Evolutionary conservation across 2,797 vertebrate species (phyloP), one percentile per base, ranked within the genome.

Genomic region (Eutrigla gurnardus): DNA sequence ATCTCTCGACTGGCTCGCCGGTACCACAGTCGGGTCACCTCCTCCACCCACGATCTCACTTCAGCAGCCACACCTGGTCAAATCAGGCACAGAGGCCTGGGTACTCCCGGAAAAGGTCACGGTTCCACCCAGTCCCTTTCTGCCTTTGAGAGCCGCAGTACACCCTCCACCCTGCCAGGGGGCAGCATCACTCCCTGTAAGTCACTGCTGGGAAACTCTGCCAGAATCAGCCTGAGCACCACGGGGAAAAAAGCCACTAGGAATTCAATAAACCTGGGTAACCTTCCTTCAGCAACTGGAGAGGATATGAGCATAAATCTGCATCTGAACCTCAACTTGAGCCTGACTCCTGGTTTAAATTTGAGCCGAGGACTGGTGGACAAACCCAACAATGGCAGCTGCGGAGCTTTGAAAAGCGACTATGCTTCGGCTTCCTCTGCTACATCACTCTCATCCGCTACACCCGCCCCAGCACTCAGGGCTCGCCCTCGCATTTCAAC

Each of bases 221-320:
- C 93, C n/a, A 86, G 94, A 85, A 91, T 95, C 45, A 93, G 87
- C 73, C 89, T 95, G 42, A 94, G 92, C 64, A 89, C 91, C 35
- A 83, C 82, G 0, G 93, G 93, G 5, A 95, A 95, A 78, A 94
- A 89, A 69, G 90, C 93, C 43, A 94, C 89, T n/a, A 91, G 95
- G 77, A 96, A 96, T 83, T 96, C 95, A 8, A 95, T 96, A 82
- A 96, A 96, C 79, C 89, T 96, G 37, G 95, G 95, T 25, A 95
- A 95, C 80, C 91, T 96, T 46, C 95, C 95, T 5, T 96, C 95
- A 6, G 90, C 93, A 17, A 95, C 94, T 0, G 94, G 95, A 53
- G 95, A 95, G 45, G 94, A 95, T 77, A 57, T 95, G 69, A 96
- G 91, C 70, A 95, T 95, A 65, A 96, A 93, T 58, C 91, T 95